Evolutionary conservation across 1,140 invertebrate species (phyloP).

Genomic region (Telenomus remus): DNA sequence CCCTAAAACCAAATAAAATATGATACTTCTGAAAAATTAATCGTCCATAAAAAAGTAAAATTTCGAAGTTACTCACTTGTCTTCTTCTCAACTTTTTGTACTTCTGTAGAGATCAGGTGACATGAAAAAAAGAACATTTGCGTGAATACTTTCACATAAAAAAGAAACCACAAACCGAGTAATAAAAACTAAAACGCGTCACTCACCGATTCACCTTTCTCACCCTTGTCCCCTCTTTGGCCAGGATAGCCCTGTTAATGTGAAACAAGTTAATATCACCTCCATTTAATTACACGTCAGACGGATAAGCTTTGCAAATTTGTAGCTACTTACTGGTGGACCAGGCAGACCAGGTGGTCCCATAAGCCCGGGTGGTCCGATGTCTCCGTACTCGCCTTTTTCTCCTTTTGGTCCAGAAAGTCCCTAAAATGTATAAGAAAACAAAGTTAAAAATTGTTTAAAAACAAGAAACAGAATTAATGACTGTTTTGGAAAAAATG

Average conservation of each 20-base stretch:
- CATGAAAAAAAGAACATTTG: constrained; percentile 63
- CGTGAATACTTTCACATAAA: constrained; percentile 6
- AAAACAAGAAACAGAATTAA: too few species aligned
- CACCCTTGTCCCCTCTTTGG: constrained; percentile 91
- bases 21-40: too few species aligned
- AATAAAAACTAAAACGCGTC: constrained; percentile 13
- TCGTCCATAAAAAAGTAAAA: too few species aligned
- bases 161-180: constrained; percentile 58
- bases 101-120: constrained; percentile 79
- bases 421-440: constrained; percentile 75
- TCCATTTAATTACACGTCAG: constrained; percentile 23
- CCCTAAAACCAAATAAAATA: constrained; percentile 78
- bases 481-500: too few species aligned
- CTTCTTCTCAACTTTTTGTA: constrained; percentile 92
- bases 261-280: constrained; percentile 20
- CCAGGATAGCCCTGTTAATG: constrained; percentile 87
- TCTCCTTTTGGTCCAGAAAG: constrained; percentile 89
- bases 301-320: constrained; percentile 19
- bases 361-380: constrained; percentile 91
- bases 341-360: constrained; percentile 90
- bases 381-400: constrained; percentile 93
- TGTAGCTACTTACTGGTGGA: constrained; percentile 78
- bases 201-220: constrained; percentile 94
- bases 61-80: constrained; percentile 85
- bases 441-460: not conserved